Conservation (phyloP, 2,113 vertebrate species). For the Neomonachus schauinslandi region DNA sequence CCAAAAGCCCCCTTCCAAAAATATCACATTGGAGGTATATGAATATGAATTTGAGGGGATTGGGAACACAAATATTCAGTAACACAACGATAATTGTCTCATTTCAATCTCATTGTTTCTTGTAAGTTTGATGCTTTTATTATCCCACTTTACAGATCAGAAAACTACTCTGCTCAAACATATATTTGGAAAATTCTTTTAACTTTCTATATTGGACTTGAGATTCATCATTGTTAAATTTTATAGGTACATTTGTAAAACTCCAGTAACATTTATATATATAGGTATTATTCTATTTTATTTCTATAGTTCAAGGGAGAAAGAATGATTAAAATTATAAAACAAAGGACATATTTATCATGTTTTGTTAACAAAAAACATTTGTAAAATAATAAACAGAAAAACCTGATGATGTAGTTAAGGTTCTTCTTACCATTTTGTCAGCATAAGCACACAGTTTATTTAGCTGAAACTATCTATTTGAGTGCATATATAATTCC, state of each 20-base stretch:
- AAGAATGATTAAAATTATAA: background rate
- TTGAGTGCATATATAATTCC: background rate
- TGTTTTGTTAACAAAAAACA: background rate
- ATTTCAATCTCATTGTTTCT: background rate
- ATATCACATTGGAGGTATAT: background rate
- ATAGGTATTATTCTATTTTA: background rate
- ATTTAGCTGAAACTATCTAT: background rate
- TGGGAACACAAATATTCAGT: background rate
- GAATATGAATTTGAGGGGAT: background rate
- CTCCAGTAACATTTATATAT: background rate
- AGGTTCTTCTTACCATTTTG: background rate
- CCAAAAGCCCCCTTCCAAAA: background rate
- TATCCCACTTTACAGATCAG: background rate
- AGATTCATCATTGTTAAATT: background rate
- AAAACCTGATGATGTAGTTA: background rate
- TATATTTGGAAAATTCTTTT: background rate
- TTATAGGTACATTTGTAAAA: background rate
- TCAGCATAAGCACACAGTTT: background rate
- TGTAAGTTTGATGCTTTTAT: background rate
- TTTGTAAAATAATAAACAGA: background rate
- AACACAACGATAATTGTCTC: background rate
- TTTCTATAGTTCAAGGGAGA: background rate
- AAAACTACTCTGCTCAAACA: background rate
- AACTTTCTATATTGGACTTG: background rate
- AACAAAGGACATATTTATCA: background rate